phyloP scores from a whole-genome alignment of 2,888 invertebrate genomes.

The Acholoe squamosa region DNA sequence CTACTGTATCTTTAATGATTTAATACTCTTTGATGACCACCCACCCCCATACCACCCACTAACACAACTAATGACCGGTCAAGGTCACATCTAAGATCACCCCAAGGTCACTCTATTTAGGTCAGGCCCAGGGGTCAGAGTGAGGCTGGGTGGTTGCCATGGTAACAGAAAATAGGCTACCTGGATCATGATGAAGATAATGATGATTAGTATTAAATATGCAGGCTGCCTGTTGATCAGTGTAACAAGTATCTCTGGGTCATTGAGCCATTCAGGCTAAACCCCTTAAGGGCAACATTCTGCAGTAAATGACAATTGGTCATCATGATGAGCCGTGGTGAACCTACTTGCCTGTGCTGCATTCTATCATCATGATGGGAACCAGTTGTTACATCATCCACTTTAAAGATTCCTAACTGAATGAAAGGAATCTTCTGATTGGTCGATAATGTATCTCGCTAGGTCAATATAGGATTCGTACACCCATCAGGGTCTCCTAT shows the following conservation, averaged over 20 bases:
- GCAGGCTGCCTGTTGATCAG: slow-evolving; percentile 55
- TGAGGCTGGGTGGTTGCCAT: slow-evolving; percentile 11
- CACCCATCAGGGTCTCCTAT: too few species aligned
- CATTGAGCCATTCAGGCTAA: too few species aligned
- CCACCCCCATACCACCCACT: background rate
- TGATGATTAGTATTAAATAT: slow-evolving; percentile 59
- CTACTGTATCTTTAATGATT: slow-evolving; percentile 25
- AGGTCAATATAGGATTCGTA: too few species aligned
- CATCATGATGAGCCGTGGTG: too few species aligned
- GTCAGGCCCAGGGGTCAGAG: slow-evolving; percentile 31
- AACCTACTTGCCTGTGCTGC: too few species aligned
- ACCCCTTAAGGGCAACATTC: too few species aligned
- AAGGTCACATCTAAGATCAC: slow-evolving; percentile 19
- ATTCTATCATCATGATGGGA: too few species aligned
- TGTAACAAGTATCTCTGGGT: slow-evolving; percentile 5
- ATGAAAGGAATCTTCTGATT: too few species aligned
- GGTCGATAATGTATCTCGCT: too few species aligned
- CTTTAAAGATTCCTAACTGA: too few species aligned
- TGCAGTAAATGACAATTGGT: too few species aligned
- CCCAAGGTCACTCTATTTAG: slow-evolving; percentile 43
- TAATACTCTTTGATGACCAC: slow-evolving; percentile 19
- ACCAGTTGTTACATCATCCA: too few species aligned
- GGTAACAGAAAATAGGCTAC: background rate
- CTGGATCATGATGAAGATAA: slow-evolving; percentile 4
- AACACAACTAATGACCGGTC: background rate